Evolutionary conservation across 64 coral and sea anemone genomes (phyloP), one percentile per base, ranked within the genome.

Genomic region (Porites lutea): DNA sequence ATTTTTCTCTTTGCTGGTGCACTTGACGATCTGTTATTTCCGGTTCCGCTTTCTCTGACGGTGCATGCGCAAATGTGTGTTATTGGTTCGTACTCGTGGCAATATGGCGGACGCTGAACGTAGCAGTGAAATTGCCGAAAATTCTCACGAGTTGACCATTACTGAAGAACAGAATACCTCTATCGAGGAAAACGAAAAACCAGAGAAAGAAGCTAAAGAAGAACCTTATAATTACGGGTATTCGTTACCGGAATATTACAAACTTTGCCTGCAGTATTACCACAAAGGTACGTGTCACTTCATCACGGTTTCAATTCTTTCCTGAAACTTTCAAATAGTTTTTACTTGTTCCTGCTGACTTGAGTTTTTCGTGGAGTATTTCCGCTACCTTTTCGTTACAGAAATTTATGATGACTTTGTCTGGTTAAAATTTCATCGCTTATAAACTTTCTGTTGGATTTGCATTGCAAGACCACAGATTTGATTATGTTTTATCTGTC

Each of bases 201-300:
- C 52, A 48, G 48, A 46, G 43, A 70, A 57, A 27, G 64, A 63
- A 87, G 72, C 68, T 48, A 67, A 52, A 48, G 75, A 82, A 69
- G 62, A 88, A 75, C 91, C 94, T 6, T 99, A 99, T 53, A 99
- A 99, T 72, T 92, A 94, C 88, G 94, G 94, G 58, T 96, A 93
- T 83, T 81, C 90, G 14, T 71, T 99, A 27, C 84, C 68, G 50
- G 94, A 99, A 78, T 99, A 96, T 59, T 99, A 99, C 70, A 96
- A 94, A 94, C 87, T 93, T 19, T 96, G 97, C 82, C 85, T 99
- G 46, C 81, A 93, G 22, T 99, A 96, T 58, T 99, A 99, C 59
- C 97, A 99, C 58, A 99, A 82, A 99, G 97, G 97, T 99, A 90
- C 47, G 81, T 37, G 27, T 37, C 27, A 37, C 55, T 2, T 48